Evolutionary conservation across 2,888 invertebrate genomes (phyloP).

Genomic region (Ormyrus pomaceus): DNA sequence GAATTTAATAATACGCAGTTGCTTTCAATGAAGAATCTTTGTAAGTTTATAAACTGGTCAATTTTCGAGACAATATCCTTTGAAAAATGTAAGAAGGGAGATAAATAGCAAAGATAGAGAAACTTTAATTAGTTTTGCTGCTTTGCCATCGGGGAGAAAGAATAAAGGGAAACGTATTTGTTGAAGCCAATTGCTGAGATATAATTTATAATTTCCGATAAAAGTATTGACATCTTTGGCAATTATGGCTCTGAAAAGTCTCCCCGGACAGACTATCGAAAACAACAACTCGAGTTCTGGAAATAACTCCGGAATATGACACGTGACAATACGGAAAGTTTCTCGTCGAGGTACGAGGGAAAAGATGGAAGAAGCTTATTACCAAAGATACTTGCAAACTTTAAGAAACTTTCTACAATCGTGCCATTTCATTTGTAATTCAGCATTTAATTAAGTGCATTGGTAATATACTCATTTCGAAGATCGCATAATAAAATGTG

Average conservation of each 20-base stretch:
- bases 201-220: slow-evolving; percentile 28
- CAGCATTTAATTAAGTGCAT: slow-evolving; percentile 36
- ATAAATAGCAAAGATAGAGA: slow-evolving; percentile 28
- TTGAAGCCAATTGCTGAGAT: slow-evolving; percentile 29
- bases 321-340: slow-evolving; percentile 33
- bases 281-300: background rate
- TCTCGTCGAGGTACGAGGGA: slow-evolving; percentile 12
- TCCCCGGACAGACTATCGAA: slow-evolving; percentile 8
- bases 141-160: background rate
- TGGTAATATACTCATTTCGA: background rate
- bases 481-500: background rate
- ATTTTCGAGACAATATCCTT: slow-evolving; percentile 1
- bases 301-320: slow-evolving; percentile 41
- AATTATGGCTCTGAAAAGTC: slow-evolving; percentile 21
- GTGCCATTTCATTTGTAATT: background rate
- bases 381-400: slow-evolving; percentile 24
- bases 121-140: slow-evolving; percentile 31
- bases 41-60: slow-evolving; percentile 12
- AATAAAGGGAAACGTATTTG: background rate
- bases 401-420: slow-evolving; percentile 26
- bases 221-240: slow-evolving; percentile 34
- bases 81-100: slow-evolving; percentile 6
- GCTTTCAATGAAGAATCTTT: background rate
- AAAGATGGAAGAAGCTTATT: slow-evolving; percentile 6
- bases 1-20: background rate